Conservation (phyloP, 2,888 invertebrate genomes). For the Oeneis ivallda region DNA sequence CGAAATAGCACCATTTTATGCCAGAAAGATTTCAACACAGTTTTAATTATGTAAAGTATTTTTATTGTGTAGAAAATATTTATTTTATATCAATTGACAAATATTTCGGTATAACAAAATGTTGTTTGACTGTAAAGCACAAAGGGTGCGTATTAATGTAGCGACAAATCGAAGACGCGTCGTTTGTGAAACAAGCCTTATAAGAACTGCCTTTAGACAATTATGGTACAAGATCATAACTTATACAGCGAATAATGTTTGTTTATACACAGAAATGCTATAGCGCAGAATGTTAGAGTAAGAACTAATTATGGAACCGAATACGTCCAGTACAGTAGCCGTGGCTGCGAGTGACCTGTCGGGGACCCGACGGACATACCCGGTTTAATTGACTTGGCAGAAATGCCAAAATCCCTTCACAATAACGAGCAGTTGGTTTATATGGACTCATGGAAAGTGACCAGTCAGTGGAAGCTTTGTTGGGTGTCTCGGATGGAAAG, state of each 20-base stretch:
- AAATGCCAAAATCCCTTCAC: slow-evolving; percentile 25
- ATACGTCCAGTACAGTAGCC: slow-evolving; percentile 33
- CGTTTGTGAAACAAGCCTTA: slow-evolving; percentile 31
- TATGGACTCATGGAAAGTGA: slow-evolving; percentile 29
- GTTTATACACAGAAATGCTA: slow-evolving; percentile 26
- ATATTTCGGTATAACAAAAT: neutral
- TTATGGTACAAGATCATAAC: slow-evolving; percentile 40
- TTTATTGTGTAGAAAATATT: neutral
- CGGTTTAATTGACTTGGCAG: slow-evolving; percentile 33
- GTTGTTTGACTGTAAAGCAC: slow-evolving; percentile 15
- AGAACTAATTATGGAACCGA: slow-evolving; percentile 17
- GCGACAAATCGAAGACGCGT: neutral
- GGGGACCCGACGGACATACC: slow-evolving; percentile 29
- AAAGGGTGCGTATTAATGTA: slow-evolving; percentile 4
- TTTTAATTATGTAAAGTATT: slow-evolving; percentile 1
- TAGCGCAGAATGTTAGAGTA: slow-evolving; percentile 24
- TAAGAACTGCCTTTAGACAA: slow-evolving; percentile 37
- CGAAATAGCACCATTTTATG: neutral
- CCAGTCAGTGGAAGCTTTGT: slow-evolving; percentile 25
- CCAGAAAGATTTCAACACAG: slow-evolving; percentile 23
- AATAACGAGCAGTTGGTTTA: slow-evolving; percentile 17
- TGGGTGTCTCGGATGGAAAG: neutral
- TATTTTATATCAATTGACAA: slow-evolving; percentile 3
- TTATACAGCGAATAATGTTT: slow-evolving; percentile 37
- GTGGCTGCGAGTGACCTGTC: slow-evolving; percentile 22